Conservation (phyloP, 1,140 invertebrate species). For the Halotydeus destructor region DNA sequence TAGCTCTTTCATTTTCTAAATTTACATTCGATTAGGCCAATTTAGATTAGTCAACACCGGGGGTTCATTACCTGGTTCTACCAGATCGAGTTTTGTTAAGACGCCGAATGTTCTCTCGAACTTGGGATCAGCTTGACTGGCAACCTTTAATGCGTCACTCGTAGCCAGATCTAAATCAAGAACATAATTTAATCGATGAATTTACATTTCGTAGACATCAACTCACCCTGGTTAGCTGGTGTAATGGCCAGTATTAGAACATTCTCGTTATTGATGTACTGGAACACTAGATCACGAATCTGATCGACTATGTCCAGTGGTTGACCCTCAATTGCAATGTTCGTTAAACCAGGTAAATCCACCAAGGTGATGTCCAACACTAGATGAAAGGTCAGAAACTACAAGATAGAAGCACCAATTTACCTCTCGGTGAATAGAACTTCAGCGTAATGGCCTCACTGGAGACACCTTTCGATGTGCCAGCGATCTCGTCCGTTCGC, state of each 20-base stretch:
- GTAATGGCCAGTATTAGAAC: constrained; percentile 85
- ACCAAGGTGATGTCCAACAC: constrained; percentile 84
- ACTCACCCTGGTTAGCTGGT: constrained; percentile 53
- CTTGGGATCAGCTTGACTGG: constrained; percentile 82
- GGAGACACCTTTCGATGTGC: constrained; percentile 96
- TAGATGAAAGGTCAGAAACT: constrained; percentile 90
- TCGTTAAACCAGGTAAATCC: constrained; percentile 81
- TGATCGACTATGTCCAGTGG: constrained; percentile 76
- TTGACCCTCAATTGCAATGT: constrained; percentile 85
- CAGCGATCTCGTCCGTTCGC: constrained; percentile 90
- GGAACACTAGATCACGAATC: constrained; percentile 80
- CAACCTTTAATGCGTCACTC: constrained; percentile 80
- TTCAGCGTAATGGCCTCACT: constrained; percentile 93
- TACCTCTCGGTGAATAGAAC: constrained; percentile 93
- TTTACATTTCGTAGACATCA: not conserved
- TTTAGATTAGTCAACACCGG: no score
- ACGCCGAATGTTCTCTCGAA: constrained; percentile 24
- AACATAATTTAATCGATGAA: not conserved
- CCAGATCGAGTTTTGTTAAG: constrained; percentile 19
- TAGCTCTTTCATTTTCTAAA: no score
- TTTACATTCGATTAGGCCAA: no score
- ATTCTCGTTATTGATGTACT: constrained; percentile 77
- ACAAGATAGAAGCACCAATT: constrained; percentile 96
- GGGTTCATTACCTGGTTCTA: constrained; percentile 41
- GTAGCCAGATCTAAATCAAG: constrained; percentile 60